Evolutionary conservation across 1,140 invertebrate species (phyloP), one percentile per base, ranked within the genome.

Genomic region (Macrosteles quadrilineatus): DNA sequence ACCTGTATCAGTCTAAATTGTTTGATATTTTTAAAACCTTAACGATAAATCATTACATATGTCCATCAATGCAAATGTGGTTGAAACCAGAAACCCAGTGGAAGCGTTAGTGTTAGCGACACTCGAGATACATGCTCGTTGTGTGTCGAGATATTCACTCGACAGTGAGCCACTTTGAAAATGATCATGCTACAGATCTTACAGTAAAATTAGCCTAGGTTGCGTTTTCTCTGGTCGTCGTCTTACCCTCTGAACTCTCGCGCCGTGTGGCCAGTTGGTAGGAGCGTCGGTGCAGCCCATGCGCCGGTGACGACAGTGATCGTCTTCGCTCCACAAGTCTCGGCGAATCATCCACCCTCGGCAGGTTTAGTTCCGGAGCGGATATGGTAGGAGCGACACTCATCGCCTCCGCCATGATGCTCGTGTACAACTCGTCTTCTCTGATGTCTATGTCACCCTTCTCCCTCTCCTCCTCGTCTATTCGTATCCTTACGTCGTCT

Each of bases 391-490:
- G 76, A 3, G 76, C 75, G 25, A 74, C 69, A 12, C 66, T 72
- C 73, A 77, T 75, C 3, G 75, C 76, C 19, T 77, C 76, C n/a
- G 68, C 67, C 76, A 77, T 77, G 21, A 77, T 77, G 53, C 72
- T 67, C 50, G 72, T 69, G 55, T 76, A 77, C 6, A 76, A 50
- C 11, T 71, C 71, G 59, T 77, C 76, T 29, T 76, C 73, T 4
- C 23, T 67, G 17, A 67, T 11, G 36, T 67, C 64, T 3, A 23
- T 57, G 27, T 4, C n/a, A 31, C 1, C 59, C 53, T 21, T 66
- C 64, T 66, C 43, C 32, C 17, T 32, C 67, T 25, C 23, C 40
- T 14, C 63, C 27, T 14, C 31, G 19, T 21, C 32, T 12, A 32
- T n/a, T 31, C 32, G 50, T 47, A 30, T 68, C 59, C n/a, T 62